phyloP scores from a whole-genome alignment of 2,113 vertebrate genomes.

The Arenaria interpres region DNA sequence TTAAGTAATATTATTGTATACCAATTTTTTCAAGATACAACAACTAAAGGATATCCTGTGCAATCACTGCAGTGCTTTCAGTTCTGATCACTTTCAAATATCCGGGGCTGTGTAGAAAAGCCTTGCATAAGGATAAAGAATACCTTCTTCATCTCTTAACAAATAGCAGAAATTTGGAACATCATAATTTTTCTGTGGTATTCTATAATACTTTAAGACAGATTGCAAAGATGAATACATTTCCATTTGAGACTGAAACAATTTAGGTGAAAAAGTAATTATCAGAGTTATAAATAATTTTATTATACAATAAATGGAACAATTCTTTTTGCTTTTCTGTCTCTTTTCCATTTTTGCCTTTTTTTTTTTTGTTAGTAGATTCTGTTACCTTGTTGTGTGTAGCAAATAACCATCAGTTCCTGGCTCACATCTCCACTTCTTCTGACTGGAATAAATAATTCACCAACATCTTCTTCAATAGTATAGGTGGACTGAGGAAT shows the following conservation, averaged over 20 bases:
- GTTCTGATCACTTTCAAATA: not conserved
- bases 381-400: constrained; percentile 87
- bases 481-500: constrained; percentile 84
- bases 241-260: not conserved
- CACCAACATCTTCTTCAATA: constrained; percentile 88
- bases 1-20: not conserved
- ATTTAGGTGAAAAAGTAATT: not conserved
- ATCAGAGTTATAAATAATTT: not conserved
- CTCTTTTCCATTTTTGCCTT: not conserved
- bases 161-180: not conserved
- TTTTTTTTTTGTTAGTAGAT: not conserved
- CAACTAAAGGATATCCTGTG: not conserved
- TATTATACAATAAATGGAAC: not conserved
- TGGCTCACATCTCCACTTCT: constrained; percentile 89
- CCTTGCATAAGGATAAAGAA: not conserved
- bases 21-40: not conserved
- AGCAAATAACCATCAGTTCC: constrained; percentile 93
- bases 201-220: not conserved
- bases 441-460: constrained; percentile 87
- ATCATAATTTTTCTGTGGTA: not conserved
- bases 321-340: not conserved
- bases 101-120: not conserved
- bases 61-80: not conserved
- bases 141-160: not conserved
- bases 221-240: not conserved